Base-by-base conservation (phyloP, 2,888 invertebrate genomes). In the Reticulitermes lucifugus region DNA sequence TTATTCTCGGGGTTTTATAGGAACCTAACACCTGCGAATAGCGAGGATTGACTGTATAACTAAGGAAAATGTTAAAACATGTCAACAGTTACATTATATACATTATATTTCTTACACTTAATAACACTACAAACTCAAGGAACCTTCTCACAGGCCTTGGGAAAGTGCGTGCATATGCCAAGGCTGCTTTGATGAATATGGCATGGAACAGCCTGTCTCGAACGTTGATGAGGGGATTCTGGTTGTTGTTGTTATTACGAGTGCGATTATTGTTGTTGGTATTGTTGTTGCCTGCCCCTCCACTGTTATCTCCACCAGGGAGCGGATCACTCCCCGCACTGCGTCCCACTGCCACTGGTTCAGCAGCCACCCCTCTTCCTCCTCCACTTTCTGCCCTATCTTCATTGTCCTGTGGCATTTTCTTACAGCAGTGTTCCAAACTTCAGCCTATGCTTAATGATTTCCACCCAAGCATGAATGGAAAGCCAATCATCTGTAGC, bases 161-260 rank as follows among this genome's bases (percentile, higher is more conserved):
- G 91, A 99, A 96, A 84, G 96, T 95, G 89, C 97, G 93, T 73
- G 98, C 98, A 92, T 99, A 99, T 35, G 96, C 95, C 89, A 99
- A 92, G 5, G 99, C 97, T 88, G 96, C 95, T 90, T 98, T 96
- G 90, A 98, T 96, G 91, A 99, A 98, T 88, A 99, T 92, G 22
- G 98, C 98, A 92, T 98, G 97, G 91, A 99, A 99, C 84, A 99
- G 92, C 88, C 98, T 93, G 90, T 98, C 98, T 89, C 98, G 93
- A 86, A 98, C 96, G 91, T 95, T 96, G 89, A 96, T 94, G 87
- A 97, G 91, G 70, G 96, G 96, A 90, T 96, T 96, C 91, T 95
- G 94, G 90, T 91, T 92, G 87, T 91, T 92, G 87, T 91, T 91
- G 87, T 91, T 91, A 87, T 91, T 91, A 18, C 90, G 86, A 46